Evolutionary conservation across 2,113 vertebrate genomes (phyloP), one percentile per base, ranked within the genome.

Genomic region (Colaptes auratus): DNA sequence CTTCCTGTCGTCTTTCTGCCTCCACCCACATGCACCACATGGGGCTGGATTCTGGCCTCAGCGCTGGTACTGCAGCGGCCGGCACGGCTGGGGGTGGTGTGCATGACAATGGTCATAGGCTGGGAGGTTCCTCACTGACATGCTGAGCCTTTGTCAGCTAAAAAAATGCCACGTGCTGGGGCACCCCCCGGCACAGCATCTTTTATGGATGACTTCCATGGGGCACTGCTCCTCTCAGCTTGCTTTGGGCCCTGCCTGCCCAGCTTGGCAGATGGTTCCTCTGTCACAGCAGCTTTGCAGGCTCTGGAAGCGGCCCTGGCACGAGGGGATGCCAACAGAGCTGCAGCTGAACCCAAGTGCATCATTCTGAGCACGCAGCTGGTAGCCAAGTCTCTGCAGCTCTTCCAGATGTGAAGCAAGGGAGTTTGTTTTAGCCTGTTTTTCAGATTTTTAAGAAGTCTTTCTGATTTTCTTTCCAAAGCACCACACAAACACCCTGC

Each of bases 341-440:
- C 48, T 1, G 1, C 2, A 50, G 73, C 82, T 69, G 73, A 74
- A 89, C 60, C 36, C 67, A 86, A 78, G 31, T 31, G 39, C 7
- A 1, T 53, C 0, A 1, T 82, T 74, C 48, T 31, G 31, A 55
- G 42, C 6, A 2, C 3, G 46, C 10, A 82, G 59, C 48, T 66
- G 73, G 15, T 7, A 87, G 80, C 83, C 86, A 86, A 76, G 55
- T 85, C 87, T 46, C 46, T 79, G 71, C 87, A 93, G 66, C 12
- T 6, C 52, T 95, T 93, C 91, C 93, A 96, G 94, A 95, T 93
- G 93, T 93, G 89, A 92, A 88, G 72, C 6, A 13, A 53, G 25
- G 60, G 85, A 94, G 67, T 56, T 46, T 0, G 5, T 1, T 82
- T 85, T 82, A 89, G 65, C 16, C 27, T 53, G 3, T 42, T 92